Percentiles rank a stretch among this genome's conserved stretches.
These are phyloP conservation scores for Eurytoma adleriae DNA, from an alignment of 2,888 invertebrate genomes.

Conservation along the genomic window DNA sequence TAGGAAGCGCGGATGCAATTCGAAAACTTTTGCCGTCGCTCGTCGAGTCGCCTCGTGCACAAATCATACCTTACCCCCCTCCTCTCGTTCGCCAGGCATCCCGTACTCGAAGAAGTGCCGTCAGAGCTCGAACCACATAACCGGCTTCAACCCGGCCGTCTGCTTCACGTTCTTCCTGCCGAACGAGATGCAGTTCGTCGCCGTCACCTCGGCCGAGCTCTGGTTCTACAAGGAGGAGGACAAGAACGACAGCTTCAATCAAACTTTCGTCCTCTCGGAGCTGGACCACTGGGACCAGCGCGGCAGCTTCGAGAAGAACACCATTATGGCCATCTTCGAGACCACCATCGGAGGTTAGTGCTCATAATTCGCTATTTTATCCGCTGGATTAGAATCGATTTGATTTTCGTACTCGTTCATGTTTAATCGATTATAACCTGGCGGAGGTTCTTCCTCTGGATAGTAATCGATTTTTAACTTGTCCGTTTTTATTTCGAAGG, in stretches of 20 bases:
- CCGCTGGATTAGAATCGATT: not conserved
- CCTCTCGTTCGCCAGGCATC: slow-evolving; percentile 41
- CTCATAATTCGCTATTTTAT: not conserved
- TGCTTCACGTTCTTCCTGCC: slow-evolving; percentile 89
- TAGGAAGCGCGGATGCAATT: too few relatives aligned
- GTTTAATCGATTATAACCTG: too few relatives aligned
- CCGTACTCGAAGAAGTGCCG: slow-evolving; percentile 67
- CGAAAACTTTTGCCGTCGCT: not conserved
- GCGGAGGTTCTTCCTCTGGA: too few relatives aligned
- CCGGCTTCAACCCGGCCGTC: slow-evolving; percentile 80
- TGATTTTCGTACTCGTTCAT: too few relatives aligned
- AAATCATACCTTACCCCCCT: too few relatives aligned
- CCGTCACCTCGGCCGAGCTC: slow-evolving; percentile 86
- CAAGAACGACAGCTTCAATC: slow-evolving; percentile 82
- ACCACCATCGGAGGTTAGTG: slow-evolving; percentile 82
- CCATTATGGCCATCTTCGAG: slow-evolving; percentile 87
- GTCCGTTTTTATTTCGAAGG: too few relatives aligned
- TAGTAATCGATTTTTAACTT: too few relatives aligned
- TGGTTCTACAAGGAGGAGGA: slow-evolving; percentile 88
- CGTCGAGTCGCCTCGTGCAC: not conserved
- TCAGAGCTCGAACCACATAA: slow-evolving; percentile 71
- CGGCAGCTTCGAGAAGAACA: slow-evolving; percentile 84
- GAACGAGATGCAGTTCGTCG: slow-evolving; percentile 84
- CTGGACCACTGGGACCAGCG: slow-evolving; percentile 86
- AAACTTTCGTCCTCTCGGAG: slow-evolving; percentile 87